Evolutionary conservation across 2,113 vertebrate genomes (phyloP), one percentile per base, ranked within the genome.

Genomic region (Osmerus mordax): DNA sequence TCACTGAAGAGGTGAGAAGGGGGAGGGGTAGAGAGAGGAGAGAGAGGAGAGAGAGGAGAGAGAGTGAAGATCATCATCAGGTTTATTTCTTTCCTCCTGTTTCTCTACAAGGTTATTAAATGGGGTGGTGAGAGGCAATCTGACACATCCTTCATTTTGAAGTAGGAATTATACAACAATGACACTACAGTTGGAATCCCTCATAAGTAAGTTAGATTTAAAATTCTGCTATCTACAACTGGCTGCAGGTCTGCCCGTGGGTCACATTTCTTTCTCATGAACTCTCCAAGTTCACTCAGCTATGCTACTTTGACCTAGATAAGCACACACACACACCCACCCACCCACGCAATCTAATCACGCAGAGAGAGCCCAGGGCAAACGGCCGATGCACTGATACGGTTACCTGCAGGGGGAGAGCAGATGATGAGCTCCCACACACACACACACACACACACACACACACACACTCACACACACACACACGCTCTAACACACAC

Each of bases 341-440:
- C 64, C 71, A 68, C 56, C 58, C 73, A 47, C 8, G 58, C 62
- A 28, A 66, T 81, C 76, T 80, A 78, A 83, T 82, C 80, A 78
- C 58, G 41, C 18, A 28, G 36, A 21, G 62, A 16, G 47, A 67
- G 73, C 76, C 32, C 7, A 32, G 51, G 71, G 78, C 68, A 71
- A 64, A 71, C 3, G 7, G 41, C 65, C 29, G 82, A 79, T 67
- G 67, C 68, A 78, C 65, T 60, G 63, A 25, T 58, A 54, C 77
- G 71, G 70, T 76, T 74, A 76, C 78, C 69, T 66, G 74, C n/a
- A 53, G 72, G 71, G 56, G 54, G 59, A 65, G 29, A 67, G 59
- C 51, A 73, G 56, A 75, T 25, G 36, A 68, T 65, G 69, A 67
- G 64, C 64, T 72, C 28, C 16, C n/a, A n/a, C 19, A n/a, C 58